phyloP scores from a whole-genome alignment of 2,113 vertebrate genomes.

The Dicaeum eximium region DNA sequence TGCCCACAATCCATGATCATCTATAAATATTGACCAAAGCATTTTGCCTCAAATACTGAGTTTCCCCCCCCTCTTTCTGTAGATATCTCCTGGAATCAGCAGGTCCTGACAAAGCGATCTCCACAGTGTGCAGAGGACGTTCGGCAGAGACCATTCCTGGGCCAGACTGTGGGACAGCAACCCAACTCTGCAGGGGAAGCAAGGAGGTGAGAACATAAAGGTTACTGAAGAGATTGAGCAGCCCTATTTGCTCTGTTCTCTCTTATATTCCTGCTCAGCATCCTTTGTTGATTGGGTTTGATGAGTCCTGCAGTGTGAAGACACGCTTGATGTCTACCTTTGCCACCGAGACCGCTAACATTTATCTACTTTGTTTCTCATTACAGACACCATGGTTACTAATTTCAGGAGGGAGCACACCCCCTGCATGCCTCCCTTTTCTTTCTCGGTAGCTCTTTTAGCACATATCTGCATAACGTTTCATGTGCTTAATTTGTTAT shows the following conservation, averaged over 20 bases:
- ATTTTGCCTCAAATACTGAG: neutral
- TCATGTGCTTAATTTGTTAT: neutral
- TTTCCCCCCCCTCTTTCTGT: neutral
- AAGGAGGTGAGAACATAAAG: slow-evolving; percentile 71
- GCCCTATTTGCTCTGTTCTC: neutral
- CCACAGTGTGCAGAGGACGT: slow-evolving; percentile 14
- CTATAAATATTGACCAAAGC: neutral
- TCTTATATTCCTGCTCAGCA: neutral
- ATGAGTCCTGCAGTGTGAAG: neutral
- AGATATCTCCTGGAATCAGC: slow-evolving; percentile 75
- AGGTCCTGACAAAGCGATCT: slow-evolving; percentile 64
- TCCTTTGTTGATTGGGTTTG: neutral
- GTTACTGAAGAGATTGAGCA: neutral
- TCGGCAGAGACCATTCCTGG: slow-evolving; percentile 75
- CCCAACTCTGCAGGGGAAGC: slow-evolving; percentile 67
- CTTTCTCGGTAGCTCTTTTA: neutral
- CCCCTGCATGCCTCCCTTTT: neutral
- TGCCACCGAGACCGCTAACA: neutral
- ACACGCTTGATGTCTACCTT: neutral
- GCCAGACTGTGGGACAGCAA: slow-evolving; percentile 65
- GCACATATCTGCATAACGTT: neutral
- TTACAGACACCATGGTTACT: neutral
- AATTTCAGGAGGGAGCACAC: neutral
- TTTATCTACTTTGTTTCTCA: neutral
- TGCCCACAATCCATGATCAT: neutral